phyloP scores from a whole-genome alignment of 2,888 invertebrate genomes.

The Limnephilus rhombicus region DNA sequence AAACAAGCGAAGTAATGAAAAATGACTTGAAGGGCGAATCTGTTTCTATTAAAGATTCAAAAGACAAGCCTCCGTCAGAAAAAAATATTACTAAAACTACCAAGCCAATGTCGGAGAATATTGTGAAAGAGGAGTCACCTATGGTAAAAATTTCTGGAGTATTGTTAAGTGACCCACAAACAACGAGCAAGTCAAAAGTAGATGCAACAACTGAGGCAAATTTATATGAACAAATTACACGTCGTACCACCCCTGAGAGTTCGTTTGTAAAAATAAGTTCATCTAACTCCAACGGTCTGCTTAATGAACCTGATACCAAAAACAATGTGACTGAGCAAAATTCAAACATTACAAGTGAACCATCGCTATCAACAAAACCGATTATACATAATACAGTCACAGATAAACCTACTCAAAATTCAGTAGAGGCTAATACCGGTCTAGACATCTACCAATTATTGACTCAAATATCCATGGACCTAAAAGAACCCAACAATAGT shows the following conservation, averaged over 20 bases:
- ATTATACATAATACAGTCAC: slow-evolving; percentile 61
- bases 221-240: not conserved
- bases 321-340: not conserved
- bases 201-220: slow-evolving; percentile 9
- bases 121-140: not conserved
- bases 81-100: not conserved
- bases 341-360: slow-evolving; percentile 2
- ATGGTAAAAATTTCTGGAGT: not conserved
- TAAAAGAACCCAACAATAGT: slow-evolving; percentile 68
- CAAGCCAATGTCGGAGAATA: not conserved
- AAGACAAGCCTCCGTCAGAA: not conserved
- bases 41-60: not conserved
- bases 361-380: slow-evolving; percentile 58
- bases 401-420: slow-evolving; percentile 66
- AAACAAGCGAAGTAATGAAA: not conserved
- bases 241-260: not conserved
- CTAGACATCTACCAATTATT: slow-evolving; percentile 76
- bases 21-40: not conserved
- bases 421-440: slow-evolving; percentile 62
- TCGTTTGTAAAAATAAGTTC: slow-evolving; percentile 55
- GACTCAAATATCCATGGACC: slow-evolving; percentile 76
- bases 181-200: not conserved
- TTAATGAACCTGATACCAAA: not conserved
- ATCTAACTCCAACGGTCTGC: slow-evolving; percentile 5
- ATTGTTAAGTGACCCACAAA: not conserved